Evolutionary conservation across 2,888 invertebrate species (phyloP), one percentile per base, ranked within the genome.

Genomic region (Philereme vetulata): DNA sequence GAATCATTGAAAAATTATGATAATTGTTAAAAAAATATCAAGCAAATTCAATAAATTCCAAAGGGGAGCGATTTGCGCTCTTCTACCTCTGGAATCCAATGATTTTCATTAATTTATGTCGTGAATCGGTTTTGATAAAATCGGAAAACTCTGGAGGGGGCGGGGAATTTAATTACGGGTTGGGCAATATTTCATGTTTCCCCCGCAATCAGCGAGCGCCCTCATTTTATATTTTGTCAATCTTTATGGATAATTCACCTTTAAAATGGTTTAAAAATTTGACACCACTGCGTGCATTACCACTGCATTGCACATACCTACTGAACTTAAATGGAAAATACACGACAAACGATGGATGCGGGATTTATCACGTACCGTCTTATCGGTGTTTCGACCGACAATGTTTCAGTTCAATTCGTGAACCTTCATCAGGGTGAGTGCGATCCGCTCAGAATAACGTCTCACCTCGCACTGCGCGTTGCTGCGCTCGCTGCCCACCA

Each of bases 1-100:
- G 86, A 79, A 70, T 79, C 85, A 85, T 87, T 86, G 84, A 87
- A 86, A 86, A 85, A 88, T 87, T 88, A 88, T 86, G 85, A 79
- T 87, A 86, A 86, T 86, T 83, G 77, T 68, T 72, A 68, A 77
- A 78, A 80, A 82, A 84, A 76, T 80, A 82, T 79, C 77, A 77
- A 70, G 73, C 71, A 69, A 75, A 75, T 77, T 76, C 77, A 74
- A 81, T 82, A 80, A 77, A 82, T 80, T 80, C 69, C 68, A 69
- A 71, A 71, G 69, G 70, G 72, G 70, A 72, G 70, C 68, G 78
- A 77, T 60, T 62, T 62, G 64, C 56, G 60, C 60, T 60, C 62
- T 62, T 60, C 62, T 62, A 58, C 66, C 72, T 67, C 61, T 60
- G 71, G 64, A 61, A 70, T 64, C 67, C 71, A 65, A 73, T 76